Conservation (phyloP, 2,113 vertebrate species). For the Typhlomys cinereus region DNA sequence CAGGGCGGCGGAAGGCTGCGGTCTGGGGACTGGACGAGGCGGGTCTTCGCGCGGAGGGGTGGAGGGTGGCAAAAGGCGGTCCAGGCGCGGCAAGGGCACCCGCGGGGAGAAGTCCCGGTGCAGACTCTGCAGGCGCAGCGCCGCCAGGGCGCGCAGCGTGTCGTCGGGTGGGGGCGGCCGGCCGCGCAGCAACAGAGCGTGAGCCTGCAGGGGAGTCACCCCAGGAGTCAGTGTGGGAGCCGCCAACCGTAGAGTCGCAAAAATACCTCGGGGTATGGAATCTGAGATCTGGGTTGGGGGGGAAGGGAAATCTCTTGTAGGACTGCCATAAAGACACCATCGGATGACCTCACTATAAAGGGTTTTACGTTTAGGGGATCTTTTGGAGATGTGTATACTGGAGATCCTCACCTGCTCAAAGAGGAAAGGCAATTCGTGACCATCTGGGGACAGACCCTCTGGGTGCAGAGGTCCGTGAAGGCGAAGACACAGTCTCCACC, state of each 20-base stretch:
- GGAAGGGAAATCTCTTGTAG: not conserved
- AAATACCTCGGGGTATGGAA: not conserved
- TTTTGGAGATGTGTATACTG: not conserved
- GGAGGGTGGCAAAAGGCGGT: constrained; percentile 85
- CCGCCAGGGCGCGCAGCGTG: constrained; percentile 91
- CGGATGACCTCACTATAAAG: not conserved
- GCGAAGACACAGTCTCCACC: constrained; percentile 93
- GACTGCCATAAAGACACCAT: not conserved
- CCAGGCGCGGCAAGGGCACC: constrained; percentile 88
- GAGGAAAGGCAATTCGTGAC: constrained; percentile 93
- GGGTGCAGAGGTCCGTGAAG: constrained; percentile 94
- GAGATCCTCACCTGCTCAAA: constrained; percentile 92
- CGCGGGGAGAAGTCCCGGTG: constrained; percentile 92
- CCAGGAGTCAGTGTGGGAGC: not conserved
- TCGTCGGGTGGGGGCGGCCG: constrained; percentile 92
- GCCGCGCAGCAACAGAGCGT: constrained; percentile 93
- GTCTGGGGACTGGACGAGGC: constrained; percentile 79
- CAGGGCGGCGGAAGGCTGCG: constrained; percentile 85
- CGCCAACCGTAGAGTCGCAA: rapidly evolving
- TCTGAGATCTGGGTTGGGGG: not conserved
- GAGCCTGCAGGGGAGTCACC: constrained; percentile 80
- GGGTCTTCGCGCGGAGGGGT: constrained; percentile 61
- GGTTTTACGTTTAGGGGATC: not conserved
- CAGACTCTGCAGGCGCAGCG: constrained; percentile 92
- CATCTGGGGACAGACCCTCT: constrained; percentile 91